These are phyloP conservation scores for Acleris laterana DNA, from an alignment of 2,888 invertebrate genomes.

Conservation along the genomic window DNA sequence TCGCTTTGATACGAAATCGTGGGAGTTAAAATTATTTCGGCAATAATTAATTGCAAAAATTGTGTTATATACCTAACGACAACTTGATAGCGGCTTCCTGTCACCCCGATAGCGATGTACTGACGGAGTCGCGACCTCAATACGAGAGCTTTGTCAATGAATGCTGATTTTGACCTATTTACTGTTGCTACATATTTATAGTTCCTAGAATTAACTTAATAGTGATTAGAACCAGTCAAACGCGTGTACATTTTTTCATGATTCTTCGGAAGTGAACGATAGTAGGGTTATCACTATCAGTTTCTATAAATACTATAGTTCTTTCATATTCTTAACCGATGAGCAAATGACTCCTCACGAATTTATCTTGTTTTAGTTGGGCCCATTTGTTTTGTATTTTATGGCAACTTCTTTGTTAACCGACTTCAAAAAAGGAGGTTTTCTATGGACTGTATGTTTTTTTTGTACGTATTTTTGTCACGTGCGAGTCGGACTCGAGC, in stretches of 20 bases:
- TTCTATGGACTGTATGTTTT: no score
- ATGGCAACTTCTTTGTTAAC: no score
- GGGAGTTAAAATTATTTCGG: slow-evolving; percentile 79
- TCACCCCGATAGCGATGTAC: slow-evolving; percentile 68
- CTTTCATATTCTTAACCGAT: no score
- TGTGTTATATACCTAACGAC: slow-evolving; percentile 78
- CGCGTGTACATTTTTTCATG: background rate
- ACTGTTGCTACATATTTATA: slow-evolving; percentile 8
- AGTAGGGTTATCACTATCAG: no score
- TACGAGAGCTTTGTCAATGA: slow-evolving; percentile 77
- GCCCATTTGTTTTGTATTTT: no score
- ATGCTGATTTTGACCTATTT: slow-evolving; percentile 81
- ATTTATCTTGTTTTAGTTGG: no score
- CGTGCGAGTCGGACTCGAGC: no score
- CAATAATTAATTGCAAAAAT: slow-evolving; percentile 80
- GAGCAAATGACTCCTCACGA: no score
- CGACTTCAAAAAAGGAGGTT: no score
- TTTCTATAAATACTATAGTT: no score
- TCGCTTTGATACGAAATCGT: slow-evolving; percentile 58
- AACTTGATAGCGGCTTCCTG: slow-evolving; percentile 81
- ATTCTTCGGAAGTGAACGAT: no score
- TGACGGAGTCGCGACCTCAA: slow-evolving; percentile 75
- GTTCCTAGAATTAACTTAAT: background rate
- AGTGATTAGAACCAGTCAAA: slow-evolving; percentile 1
- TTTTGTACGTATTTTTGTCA: no score